These are phyloP conservation scores for Archivesica marissinica DNA, from an alignment of 1,140 invertebrate species.

Conservation along the genomic window DNA sequence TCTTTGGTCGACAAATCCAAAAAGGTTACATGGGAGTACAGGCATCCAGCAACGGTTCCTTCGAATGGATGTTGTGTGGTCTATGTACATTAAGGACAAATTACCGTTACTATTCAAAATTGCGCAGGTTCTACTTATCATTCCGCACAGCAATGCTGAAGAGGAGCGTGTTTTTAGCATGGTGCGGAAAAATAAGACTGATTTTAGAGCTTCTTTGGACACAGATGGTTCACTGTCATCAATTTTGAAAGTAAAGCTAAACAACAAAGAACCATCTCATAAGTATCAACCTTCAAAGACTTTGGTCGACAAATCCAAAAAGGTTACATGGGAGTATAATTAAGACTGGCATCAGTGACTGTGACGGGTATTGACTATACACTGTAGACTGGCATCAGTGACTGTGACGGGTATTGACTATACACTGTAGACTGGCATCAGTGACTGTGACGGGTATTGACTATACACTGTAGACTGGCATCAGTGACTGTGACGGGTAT, in stretches of 20 bases:
- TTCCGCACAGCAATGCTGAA: constrained; percentile 45
- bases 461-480: too few species aligned
- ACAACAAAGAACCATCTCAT: constrained; percentile 36
- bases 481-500: too few species aligned
- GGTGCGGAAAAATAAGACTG: constrained; percentile 18
- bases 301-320: constrained; percentile 8
- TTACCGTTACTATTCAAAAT: constrained; percentile 14
- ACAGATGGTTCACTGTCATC: constrained; percentile 24
- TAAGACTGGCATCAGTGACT: constrained; percentile 2
- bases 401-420: too few species aligned
- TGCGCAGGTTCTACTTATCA: constrained; percentile 9
- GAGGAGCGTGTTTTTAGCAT: constrained; percentile 23
- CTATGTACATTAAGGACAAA: not conserved
- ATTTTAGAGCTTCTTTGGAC: not conserved
- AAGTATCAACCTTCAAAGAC: constrained; percentile 40
- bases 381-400: too few species aligned
- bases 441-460: too few species aligned
- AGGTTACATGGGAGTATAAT: constrained; percentile 45
- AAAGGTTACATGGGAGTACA: too few species aligned
- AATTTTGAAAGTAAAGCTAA: constrained; percentile 34
- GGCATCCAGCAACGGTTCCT: too few species aligned
- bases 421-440: too few species aligned
- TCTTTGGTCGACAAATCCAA: too few species aligned
- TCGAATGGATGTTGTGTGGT: constrained; percentile 11
- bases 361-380: too few species aligned